phyloP scores from a whole-genome alignment of 2,113 vertebrate genomes.

The Oceanites oceanicus region DNA sequence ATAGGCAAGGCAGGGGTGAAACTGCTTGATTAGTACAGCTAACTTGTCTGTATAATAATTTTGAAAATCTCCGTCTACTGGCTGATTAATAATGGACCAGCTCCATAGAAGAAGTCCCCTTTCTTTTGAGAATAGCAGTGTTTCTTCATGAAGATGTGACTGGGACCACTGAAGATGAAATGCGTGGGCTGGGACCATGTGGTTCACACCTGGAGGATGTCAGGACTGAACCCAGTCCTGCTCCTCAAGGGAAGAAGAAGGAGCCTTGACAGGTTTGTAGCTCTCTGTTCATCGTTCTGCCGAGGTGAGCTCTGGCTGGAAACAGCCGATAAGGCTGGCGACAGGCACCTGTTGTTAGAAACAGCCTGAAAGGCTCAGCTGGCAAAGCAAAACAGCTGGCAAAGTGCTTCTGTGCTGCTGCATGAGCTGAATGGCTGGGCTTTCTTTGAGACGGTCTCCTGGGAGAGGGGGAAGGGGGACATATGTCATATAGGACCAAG shows the following conservation, averaged over 20 bases:
- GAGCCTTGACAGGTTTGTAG: neutral
- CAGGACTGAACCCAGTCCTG: neutral
- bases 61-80: neutral
- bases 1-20: neutral
- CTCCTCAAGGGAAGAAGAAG: neutral
- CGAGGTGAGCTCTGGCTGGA: neutral
- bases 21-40: neutral
- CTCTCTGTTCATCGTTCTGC: neutral
- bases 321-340: neutral
- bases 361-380: neutral
- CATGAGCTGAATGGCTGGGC: fast-evolving
- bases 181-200: fast-evolving
- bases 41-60: neutral
- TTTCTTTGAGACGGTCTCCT: neutral
- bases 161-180: fast-evolving
- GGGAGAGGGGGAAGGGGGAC: neutral
- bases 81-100: neutral
- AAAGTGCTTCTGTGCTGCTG: neutral
- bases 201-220: neutral
- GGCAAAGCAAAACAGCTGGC: neutral
- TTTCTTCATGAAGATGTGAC: neutral
- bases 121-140: neutral
- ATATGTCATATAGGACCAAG: neutral
- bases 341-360: neutral
- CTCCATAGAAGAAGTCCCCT: neutral